Conservation (phyloP, 2,888 invertebrate genomes). For the Lasioglossum morio region DNA sequence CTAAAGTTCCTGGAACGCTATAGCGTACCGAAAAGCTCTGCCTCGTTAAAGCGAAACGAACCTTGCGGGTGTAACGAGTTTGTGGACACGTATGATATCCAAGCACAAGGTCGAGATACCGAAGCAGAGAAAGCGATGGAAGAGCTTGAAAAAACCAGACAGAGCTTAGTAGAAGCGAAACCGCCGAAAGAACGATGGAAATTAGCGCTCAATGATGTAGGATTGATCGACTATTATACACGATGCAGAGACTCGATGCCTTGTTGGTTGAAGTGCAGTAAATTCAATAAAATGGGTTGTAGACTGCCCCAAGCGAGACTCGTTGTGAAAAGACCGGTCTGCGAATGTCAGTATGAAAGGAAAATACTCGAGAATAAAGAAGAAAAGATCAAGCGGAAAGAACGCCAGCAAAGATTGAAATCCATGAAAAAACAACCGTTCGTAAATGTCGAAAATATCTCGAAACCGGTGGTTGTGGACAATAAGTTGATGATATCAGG, state of each 20-base stretch:
- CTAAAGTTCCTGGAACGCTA: conserved; percentile 62
- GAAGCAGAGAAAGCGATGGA: background rate
- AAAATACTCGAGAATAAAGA: conserved; percentile 75
- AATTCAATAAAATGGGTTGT: conserved; percentile 58
- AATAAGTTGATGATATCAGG: conserved; percentile 73
- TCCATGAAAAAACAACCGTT: conserved; percentile 68
- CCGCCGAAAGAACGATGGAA: conserved; percentile 61
- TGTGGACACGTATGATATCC: conserved; percentile 37
- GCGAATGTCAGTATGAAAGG: conserved; percentile 79
- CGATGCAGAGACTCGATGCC: conserved; percentile 65
- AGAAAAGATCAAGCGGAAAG: conserved; percentile 67
- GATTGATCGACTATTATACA: conserved; percentile 72
- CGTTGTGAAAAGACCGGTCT: conserved; percentile 75
- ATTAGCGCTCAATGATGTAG: conserved; percentile 68
- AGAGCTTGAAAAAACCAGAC: conserved; percentile 33
- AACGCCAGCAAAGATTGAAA: conserved; percentile 70
- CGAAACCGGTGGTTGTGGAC: conserved; percentile 69
- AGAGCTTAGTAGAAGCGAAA: conserved; percentile 39
- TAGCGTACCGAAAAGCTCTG: conserved; percentile 55
- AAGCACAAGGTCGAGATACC: background rate
- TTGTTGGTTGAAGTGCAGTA: conserved; percentile 72
- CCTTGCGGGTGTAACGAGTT: conserved; percentile 63
- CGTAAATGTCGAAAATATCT: conserved; percentile 62
- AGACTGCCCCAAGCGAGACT: conserved; percentile 51
- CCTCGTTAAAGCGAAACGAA: conserved; percentile 28